These are phyloP conservation scores for Dryoscopus gambensis DNA, from an alignment of 2,113 vertebrate species.

Conservation along the genomic window DNA sequence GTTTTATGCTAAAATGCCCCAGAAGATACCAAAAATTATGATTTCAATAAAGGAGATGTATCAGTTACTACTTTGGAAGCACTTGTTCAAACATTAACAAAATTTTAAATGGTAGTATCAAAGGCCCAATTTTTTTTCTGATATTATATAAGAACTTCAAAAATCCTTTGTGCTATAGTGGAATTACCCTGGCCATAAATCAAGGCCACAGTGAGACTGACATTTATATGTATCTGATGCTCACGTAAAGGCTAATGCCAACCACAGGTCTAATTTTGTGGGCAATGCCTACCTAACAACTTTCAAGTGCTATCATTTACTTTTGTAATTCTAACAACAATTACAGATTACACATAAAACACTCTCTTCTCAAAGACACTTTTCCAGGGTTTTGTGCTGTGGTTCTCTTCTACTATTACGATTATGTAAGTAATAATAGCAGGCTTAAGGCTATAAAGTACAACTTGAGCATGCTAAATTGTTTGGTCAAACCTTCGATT, in stretches of 20 bases:
- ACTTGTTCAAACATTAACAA: not conserved
- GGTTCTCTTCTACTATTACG: not conserved
- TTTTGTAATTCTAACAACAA: not conserved
- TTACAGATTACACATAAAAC: not conserved
- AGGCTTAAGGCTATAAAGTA: not conserved
- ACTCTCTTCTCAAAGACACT: not conserved
- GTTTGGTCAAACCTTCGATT: not conserved
- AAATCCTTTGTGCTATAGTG: not conserved
- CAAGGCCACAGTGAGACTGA: not conserved
- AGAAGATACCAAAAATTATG: not conserved
- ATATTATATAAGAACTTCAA: not conserved
- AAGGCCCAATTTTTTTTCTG: not conserved
- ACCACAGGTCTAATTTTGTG: not conserved
- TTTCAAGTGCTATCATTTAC: not conserved
- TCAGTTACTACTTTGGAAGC: not conserved
- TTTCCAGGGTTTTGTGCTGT: not conserved
- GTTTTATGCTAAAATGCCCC: not conserved
- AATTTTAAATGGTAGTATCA: not conserved
- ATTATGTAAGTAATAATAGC: not conserved
- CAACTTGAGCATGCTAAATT: not conserved
- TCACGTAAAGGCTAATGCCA: not conserved
- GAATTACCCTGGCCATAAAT: not conserved
- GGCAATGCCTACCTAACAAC: not conserved
- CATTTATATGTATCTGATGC: not conserved
- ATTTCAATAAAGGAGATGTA: not conserved